These are phyloP conservation scores for Craseonycteris thonglongyai DNA, from an alignment of 2,113 vertebrate genomes.

Conservation along the genomic window DNA sequence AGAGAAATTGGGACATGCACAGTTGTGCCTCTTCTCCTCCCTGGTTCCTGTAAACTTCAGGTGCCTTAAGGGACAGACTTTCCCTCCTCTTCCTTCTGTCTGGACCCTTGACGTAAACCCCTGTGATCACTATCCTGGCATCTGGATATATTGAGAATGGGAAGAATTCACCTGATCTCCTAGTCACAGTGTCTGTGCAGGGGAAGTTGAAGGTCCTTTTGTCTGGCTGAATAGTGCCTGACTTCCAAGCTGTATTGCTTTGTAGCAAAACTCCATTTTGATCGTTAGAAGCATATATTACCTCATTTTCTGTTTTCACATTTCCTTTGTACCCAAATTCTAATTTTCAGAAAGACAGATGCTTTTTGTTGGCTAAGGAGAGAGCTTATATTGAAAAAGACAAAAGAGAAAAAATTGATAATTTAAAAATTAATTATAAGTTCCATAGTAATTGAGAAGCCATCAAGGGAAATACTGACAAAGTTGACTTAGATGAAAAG, in stretches of 20 bases:
- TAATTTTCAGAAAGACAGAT: background rate
- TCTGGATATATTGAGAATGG: background rate
- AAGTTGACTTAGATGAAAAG: background rate
- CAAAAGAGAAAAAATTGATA: background rate
- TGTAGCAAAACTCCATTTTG: background rate
- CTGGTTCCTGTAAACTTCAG: background rate
- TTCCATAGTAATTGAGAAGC: too few species aligned
- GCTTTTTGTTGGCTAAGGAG: background rate
- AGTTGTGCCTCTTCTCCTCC: background rate
- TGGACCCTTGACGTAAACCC: background rate
- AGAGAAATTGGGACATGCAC: background rate
- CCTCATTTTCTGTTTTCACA: background rate
- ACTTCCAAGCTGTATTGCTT: background rate
- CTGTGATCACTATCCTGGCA: background rate
- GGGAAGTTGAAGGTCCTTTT: background rate
- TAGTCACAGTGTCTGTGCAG: background rate
- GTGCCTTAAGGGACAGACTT: background rate
- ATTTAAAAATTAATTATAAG: too few species aligned
- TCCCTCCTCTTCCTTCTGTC: background rate
- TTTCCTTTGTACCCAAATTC: background rate
- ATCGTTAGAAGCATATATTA: background rate
- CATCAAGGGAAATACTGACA: background rate
- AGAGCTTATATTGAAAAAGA: background rate
- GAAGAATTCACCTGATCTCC: background rate
- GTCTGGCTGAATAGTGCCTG: background rate